Evolutionary conservation across 2,797 vertebrate species (phyloP), one percentile per base, ranked within the genome.

Genomic region (Cuniculus paca): DNA sequence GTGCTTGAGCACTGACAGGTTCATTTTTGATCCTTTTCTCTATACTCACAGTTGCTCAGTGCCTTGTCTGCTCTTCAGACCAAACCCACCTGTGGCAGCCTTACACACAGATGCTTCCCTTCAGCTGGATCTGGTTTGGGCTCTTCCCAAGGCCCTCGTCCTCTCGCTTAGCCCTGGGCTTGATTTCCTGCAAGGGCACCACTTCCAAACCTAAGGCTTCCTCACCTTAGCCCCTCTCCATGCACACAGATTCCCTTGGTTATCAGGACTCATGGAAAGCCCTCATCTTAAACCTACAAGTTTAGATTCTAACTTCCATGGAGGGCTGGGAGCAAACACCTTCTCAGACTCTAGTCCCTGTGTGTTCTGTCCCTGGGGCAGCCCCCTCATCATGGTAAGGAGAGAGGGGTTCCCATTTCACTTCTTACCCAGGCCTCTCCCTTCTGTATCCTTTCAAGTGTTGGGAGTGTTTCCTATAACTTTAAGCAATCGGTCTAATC

Each of bases 301-400:
- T 82, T 95, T 75, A 92, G 72, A 88, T 70, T 78, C 74, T 78
- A 90, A 94, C 88, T 92, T 81, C 85, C 88, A 58, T 31, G 36
- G 75, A 97, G 63, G 28, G 3, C 77, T 85, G 48, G 81, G 16
- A 95, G 54, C n/a, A 84, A 80, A 77, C 50, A 72, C 36, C 68
- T 90, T 78, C 79, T 52, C 56, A 34, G 58, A 90, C 5, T 36
- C 70, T 60, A 36, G 52, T 63, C 42, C 61, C 63, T 39, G 0
- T 1, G 14, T 45, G 28, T 22, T 68, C 84, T 48, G 34, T 68
- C 45, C 36, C 52, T 82, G 58, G 31, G 81, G 70, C 52, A 42
- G 58, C 77, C 12, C 31, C 68, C 68, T 89, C 16, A 61, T 56
- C 14, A 56, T 14, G 19, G 10, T 19, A 50, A 78, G 24, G 82